These are phyloP conservation scores for Marmota flaviventris DNA, from an alignment of 2,113 vertebrate genomes.

Conservation along the genomic window DNA sequence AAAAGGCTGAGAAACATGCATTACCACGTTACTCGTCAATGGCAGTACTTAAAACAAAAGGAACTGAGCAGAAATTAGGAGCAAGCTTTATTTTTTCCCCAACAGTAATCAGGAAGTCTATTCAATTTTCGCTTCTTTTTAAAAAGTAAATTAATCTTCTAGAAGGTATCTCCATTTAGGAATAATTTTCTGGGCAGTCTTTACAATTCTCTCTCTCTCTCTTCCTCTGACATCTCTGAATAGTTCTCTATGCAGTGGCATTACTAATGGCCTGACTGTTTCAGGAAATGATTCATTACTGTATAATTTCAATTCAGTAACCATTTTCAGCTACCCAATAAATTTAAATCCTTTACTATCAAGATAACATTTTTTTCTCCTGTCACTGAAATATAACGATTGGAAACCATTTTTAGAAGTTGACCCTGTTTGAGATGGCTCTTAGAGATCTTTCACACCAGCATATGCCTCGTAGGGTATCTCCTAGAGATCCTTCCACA, in stretches of 20 bases:
- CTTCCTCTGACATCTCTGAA: slow-evolving; percentile 53
- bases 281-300: slow-evolving; percentile 78
- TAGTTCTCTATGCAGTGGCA: slow-evolving; percentile 54
- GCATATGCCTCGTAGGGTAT: neutral
- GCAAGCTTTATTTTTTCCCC: neutral
- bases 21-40: neutral
- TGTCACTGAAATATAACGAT: slow-evolving; percentile 63
- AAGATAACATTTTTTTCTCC: slow-evolving; percentile 75
- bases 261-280: slow-evolving; percentile 67
- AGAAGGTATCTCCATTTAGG: slow-evolving; percentile 51
- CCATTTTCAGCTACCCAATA: slow-evolving; percentile 74
- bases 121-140: slow-evolving; percentile 49
- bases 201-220: neutral
- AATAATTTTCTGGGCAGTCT: slow-evolving; percentile 65
- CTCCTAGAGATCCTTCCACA: neutral
- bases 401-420: slow-evolving; percentile 63
- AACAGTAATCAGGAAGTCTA: neutral
- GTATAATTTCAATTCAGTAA: slow-evolving; percentile 79
- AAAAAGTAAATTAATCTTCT: slow-evolving; percentile 65
- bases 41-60: neutral
- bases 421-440: neutral
- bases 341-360: slow-evolving; percentile 80
- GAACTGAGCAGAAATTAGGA: neutral
- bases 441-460: neutral
- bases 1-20: neutral